Percentiles rank a stretch among this genome's conserved stretches.
phyloP scores from a whole-genome alignment of 2,797 vertebrate species.

The Salmo trutta region DNA sequence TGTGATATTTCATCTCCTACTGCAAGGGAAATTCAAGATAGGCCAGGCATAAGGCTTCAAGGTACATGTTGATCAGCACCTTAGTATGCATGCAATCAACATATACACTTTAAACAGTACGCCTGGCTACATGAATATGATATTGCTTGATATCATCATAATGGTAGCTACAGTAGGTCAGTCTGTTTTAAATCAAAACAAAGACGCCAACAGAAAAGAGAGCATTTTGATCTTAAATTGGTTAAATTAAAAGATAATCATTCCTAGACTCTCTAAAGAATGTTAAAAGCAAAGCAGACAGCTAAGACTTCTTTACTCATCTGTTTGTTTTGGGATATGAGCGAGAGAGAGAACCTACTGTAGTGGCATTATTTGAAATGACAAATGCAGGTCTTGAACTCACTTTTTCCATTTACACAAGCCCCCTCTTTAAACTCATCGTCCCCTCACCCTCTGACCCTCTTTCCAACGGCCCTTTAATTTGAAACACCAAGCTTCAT shows the following conservation, averaged over 20 bases:
- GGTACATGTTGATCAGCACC: not conserved
- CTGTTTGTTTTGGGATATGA: not conserved
- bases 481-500: not conserved
- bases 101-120: not conserved
- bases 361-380: conserved; percentile 9
- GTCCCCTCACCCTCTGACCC: not conserved
- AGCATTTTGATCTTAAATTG: too few relatives aligned
- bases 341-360: not conserved
- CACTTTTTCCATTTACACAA: conserved; percentile 49
- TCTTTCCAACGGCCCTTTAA: not conserved
- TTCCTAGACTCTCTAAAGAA: not conserved
- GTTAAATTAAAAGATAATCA: too few relatives aligned
- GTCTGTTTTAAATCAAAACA: not conserved
- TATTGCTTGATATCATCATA: not conserved
- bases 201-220: not conserved
- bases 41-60: not conserved
- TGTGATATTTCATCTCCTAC: not conserved
- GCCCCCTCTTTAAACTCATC: not conserved
- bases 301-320: not conserved
- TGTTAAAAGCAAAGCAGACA: not conserved
- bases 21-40: not conserved
- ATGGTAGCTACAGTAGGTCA: not conserved
- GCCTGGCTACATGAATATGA: not conserved
- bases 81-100: not conserved
- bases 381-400: conserved; percentile 28